These are phyloP conservation scores for Clarias platycephalus DNA, from an alignment of 2,797 vertebrate genomes.

Conservation along the genomic window DNA sequence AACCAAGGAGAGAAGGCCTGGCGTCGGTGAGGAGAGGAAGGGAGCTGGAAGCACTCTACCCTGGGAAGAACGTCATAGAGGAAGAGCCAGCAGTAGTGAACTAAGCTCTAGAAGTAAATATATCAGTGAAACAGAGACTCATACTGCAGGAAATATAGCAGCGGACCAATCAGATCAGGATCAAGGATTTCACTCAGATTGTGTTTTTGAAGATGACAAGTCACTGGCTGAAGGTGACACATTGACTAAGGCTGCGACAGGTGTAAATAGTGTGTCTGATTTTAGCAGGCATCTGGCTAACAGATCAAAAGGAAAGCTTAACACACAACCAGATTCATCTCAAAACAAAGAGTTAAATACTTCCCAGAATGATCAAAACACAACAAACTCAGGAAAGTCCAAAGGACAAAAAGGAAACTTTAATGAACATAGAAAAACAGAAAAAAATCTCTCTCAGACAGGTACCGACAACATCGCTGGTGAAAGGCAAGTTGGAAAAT, in stretches of 20 bases:
- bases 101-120: slow-evolving; percentile 48
- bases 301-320: slow-evolving; percentile 40
- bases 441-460: slow-evolving; percentile 40
- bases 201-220: slow-evolving; percentile 70
- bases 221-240: slow-evolving; percentile 49
- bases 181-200: slow-evolving; percentile 70
- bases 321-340: slow-evolving; percentile 30
- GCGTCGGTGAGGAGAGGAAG: slow-evolving; percentile 75
- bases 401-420: slow-evolving; percentile 20
- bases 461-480: slow-evolving; percentile 40
- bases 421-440: slow-evolving; percentile 37
- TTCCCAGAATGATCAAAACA: slow-evolving; percentile 6
- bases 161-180: slow-evolving; percentile 67
- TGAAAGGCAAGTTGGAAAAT: slow-evolving; percentile 59
- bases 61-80: slow-evolving; percentile 55
- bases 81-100: slow-evolving; percentile 57
- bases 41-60: slow-evolving; percentile 57
- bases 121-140: slow-evolving; percentile 46
- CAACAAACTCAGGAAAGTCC: slow-evolving; percentile 16
- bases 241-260: slow-evolving; percentile 54
- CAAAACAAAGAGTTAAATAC: slow-evolving; percentile 13
- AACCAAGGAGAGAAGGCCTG: slow-evolving; percentile 73
- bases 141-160: slow-evolving; percentile 49
- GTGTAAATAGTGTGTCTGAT: slow-evolving; percentile 34
- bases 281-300: slow-evolving; percentile 27